These are phyloP conservation scores for Xerus rutilus DNA, from an alignment of 2,797 vertebrate genomes.

Conservation along the genomic window DNA sequence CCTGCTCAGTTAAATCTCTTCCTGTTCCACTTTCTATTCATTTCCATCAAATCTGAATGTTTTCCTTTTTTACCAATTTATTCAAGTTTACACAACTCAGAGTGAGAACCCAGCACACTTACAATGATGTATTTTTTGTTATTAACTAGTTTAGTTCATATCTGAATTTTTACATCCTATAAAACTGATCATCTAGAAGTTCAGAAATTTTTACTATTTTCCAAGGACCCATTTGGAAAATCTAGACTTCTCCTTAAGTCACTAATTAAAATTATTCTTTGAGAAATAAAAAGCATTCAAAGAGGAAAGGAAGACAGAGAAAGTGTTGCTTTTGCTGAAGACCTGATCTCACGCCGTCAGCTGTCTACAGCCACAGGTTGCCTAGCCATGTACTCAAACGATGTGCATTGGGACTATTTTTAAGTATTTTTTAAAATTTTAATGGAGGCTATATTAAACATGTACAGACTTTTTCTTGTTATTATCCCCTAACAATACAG, in stretches of 20 bases:
- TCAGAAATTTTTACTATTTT: not conserved
- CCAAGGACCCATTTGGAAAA: not conserved
- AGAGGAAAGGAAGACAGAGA: not conserved
- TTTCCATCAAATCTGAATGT: conserved; percentile 8
- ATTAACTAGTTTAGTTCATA: not conserved
- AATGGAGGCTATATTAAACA: not conserved
- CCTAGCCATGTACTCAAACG: not conserved
- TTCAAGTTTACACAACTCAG: conserved; percentile 4
- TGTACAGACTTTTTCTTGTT: not conserved
- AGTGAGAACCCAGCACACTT: not conserved
- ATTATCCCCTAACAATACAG: not conserved
- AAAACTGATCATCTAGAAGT: not conserved
- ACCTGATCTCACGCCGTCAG: not conserved
- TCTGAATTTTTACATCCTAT: not conserved
- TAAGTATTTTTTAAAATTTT: not conserved
- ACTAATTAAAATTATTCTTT: not conserved
- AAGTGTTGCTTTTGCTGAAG: not conserved
- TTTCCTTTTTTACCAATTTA: not conserved
- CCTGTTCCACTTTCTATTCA: conserved; percentile 27
- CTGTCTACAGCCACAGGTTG: not conserved
- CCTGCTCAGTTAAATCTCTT: not conserved
- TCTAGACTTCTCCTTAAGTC: not conserved
- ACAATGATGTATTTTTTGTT: not conserved
- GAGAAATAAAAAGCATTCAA: not conserved
- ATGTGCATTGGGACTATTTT: not conserved